Base-by-base conservation (phyloP, 2,888 invertebrate species). In the Mimumesa dahlbomi region DNA sequence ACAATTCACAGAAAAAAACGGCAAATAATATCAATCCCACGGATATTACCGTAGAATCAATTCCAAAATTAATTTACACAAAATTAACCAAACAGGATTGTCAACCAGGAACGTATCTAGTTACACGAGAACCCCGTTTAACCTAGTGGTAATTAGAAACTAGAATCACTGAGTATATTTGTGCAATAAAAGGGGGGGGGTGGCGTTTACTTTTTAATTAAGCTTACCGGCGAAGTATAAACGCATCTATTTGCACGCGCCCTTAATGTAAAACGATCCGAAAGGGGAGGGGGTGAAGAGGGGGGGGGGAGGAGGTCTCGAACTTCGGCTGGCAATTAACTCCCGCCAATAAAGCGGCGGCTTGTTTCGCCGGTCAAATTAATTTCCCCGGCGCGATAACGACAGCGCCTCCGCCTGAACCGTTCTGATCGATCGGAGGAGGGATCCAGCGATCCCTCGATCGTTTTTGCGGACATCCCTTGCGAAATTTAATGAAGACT, bases 341-440 rank as follows among this genome's bases (percentile, higher is more conserved):
- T 72, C 36, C 52, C 65, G 58, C 68, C 67, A 75, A 75, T 79
- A 75, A 77, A 79, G 65, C 63, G 70, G 67, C 67, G 57, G 65
- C 75, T 76, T 67, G 73, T 73, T 71, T 67, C 70, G 71, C 40
- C 68, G 65, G 38, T 73, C 66, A 66, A 79, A 82, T 77, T 77
- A 68, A 77, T 82, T 82, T 72, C 52, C 66, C 40, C 57, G 58
- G 42, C 54, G 77, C 68, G 72, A 72, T 77, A 77, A 79, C 77
- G 68, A 76, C 75, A 63, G 38, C 65, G 54, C 52, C 46, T 36
- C 75, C 58, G 75, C 75, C 61, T 7, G 54, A 13, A 21, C 9
- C 21, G n/a, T 38, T n/a, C 63, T 61, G 72, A 72, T 72, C 79
- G 75, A 77, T 77, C 58, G 62, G 18, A 21, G n/a, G 19, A 22